Conservation (phyloP, 2,888 invertebrate species). For the Nomada goodeniana region DNA sequence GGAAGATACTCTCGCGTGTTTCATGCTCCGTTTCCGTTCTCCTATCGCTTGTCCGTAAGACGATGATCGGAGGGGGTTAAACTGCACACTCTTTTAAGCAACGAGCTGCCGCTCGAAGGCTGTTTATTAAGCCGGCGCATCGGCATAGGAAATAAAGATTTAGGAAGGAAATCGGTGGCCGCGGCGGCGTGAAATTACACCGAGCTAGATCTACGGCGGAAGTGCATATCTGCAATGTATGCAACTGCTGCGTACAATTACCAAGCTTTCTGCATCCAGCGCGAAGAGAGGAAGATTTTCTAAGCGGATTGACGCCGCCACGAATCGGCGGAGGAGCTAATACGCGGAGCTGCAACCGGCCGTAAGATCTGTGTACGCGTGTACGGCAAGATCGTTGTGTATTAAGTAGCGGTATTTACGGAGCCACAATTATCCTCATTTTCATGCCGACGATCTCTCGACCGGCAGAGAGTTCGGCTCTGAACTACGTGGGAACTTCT, state of each 20-base stretch:
- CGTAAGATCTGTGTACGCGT: slow-evolving; percentile 46
- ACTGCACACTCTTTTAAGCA: neutral
- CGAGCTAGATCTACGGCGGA: slow-evolving; percentile 60
- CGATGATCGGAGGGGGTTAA: neutral
- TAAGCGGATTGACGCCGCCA: slow-evolving; percentile 66
- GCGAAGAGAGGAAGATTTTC: slow-evolving; percentile 61
- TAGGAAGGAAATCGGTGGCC: slow-evolving; percentile 41
- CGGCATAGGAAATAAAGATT: slow-evolving; percentile 20
- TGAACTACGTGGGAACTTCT: slow-evolving; percentile 70
- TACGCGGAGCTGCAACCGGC: slow-evolving; percentile 54
- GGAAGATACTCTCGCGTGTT: slow-evolving; percentile 3
- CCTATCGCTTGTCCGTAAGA: neutral
- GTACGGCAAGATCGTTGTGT: slow-evolving; percentile 64
- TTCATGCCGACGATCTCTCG: slow-evolving; percentile 70
- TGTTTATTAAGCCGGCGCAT: neutral
- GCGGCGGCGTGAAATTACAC: slow-evolving; percentile 59
- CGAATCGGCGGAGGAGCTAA: slow-evolving; percentile 65
- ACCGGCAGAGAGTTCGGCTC: slow-evolving; percentile 45
- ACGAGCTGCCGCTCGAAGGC: neutral
- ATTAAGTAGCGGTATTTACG: slow-evolving; percentile 78
- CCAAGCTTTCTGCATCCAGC: slow-evolving; percentile 63
- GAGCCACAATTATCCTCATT: slow-evolving; percentile 77
- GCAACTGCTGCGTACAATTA: slow-evolving; percentile 68
- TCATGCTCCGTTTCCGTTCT: neutral
- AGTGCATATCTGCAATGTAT: slow-evolving; percentile 56